phyloP scores from a whole-genome alignment of 2,888 invertebrate genomes.

The Nephrotoma appendiculata region DNA sequence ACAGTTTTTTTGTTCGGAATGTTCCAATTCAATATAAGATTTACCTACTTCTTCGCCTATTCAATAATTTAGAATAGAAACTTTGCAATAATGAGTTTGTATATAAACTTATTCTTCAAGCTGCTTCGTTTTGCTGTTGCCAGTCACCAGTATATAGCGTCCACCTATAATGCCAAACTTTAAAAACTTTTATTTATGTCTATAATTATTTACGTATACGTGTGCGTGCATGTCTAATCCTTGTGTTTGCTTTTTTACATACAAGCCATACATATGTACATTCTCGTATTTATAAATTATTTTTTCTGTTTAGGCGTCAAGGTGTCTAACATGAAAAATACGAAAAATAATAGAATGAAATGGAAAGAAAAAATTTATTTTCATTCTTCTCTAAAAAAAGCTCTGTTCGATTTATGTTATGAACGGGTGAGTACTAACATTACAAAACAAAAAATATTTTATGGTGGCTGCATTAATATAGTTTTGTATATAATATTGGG shows the following conservation, averaged over 20 bases:
- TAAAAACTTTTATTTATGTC: not conserved
- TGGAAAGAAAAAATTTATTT: not conserved
- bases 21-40: not conserved
- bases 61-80: not conserved
- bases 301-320: not conserved
- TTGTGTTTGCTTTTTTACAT: too few relatives aligned
- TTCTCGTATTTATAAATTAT: not conserved
- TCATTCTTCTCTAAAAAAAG: not conserved
- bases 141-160: not conserved
- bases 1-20: not conserved
- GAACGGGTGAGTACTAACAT: not conserved
- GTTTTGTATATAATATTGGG: not conserved
- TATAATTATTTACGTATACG: too few relatives aligned
- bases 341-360: not conserved
- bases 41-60: not conserved
- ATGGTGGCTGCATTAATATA: not conserved
- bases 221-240: too few relatives aligned
- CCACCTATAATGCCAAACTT: not conserved
- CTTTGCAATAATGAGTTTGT: not conserved
- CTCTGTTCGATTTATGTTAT: not conserved
- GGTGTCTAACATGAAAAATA: not conserved
- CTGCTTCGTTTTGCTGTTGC: not conserved
- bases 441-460: not conserved
- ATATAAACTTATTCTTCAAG: not conserved
- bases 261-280: too few relatives aligned